Evolutionary conservation across 2,113 vertebrate genomes (phyloP), one percentile per base, ranked within the genome.

Genomic region (Lophius piscatorius): DNA sequence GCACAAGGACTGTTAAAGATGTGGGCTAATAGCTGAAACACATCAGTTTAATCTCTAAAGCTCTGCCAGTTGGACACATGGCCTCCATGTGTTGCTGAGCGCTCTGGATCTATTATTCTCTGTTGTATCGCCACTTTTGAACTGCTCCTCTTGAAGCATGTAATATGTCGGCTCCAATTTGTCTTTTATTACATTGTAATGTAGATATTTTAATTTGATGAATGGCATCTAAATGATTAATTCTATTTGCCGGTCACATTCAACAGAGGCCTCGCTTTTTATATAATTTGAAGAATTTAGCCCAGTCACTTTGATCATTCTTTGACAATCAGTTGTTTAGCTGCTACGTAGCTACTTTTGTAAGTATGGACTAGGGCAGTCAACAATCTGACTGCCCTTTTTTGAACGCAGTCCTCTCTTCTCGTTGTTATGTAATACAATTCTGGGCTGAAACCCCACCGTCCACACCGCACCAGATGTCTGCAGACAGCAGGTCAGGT

Each of bases 381-480:
- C 60, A 65, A 31, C 49, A 50, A 13, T 23, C 47, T 14, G 9
- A 22, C 23, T 26, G 65, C 10, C n/a, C 38, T 36, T 63, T 58
- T 54, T 17, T 1, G 6, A 36, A 26, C 24, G 10, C 24, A 7
- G 17, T 20, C 39, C 4, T n/a, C n/a, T n/a, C n/a, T n/a, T n/a
- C n/a, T n/a, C n/a, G n/a, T 60, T 48, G 38, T 65, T 60, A 28
- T 29, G 36, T 39, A 38, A 60, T 22, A 11, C 2, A 6, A 18
- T 5, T 2, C 51, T 39, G 41, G 21, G 12, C 23, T 52, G 18
- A 46, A 39, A 6, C 39, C 33, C 16, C 35, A 21, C 40, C 42
- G 18, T 51, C 9, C 4, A 1, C 24, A 17, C 24, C 17, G 42
- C 28, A 52, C 14, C 54, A 79, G 55, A 72, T 80, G 63, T 59